Conservation (phyloP, 2,888 invertebrate species). For the Drosophila cracens region DNA sequence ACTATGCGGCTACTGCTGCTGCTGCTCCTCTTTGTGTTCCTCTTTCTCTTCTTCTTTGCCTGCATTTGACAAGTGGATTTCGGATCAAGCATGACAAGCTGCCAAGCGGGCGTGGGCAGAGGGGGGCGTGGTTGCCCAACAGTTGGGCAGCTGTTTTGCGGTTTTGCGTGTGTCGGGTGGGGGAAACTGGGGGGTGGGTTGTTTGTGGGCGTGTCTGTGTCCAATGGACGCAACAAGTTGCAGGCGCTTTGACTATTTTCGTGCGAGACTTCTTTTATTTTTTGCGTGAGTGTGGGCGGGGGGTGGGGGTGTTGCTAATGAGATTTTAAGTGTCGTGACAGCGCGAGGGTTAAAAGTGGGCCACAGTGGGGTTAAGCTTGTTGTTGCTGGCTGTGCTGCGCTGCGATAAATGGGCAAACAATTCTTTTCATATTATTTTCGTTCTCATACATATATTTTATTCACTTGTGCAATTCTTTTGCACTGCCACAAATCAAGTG, state of each 20-base stretch:
- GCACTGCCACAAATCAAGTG: conserved; percentile 69
- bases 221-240: conserved; percentile 55
- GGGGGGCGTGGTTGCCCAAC: conserved; percentile 37
- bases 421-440: conserved; percentile 14
- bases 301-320: conserved; percentile 37
- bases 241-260: conserved; percentile 20
- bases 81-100: conserved; percentile 36
- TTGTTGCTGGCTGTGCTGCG: conserved; percentile 4
- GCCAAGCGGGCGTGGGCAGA: neutral
- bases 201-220: conserved; percentile 35
- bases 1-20: neutral
- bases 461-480: conserved; percentile 47
- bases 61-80: conserved; percentile 62
- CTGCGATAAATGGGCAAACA: conserved; percentile 43
- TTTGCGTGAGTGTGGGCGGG: neutral
- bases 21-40: neutral
- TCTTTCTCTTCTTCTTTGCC: conserved; percentile 1
- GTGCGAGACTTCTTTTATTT: neutral
- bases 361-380: conserved; percentile 33
- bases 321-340: conserved; percentile 52
- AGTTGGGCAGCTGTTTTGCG: conserved; percentile 51
- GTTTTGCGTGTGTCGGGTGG: conserved; percentile 22
- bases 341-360: conserved; percentile 15
- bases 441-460: conserved; percentile 28
- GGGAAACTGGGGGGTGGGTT: neutral